Conservation (phyloP, 2,888 invertebrate species). For the Formica aserva region DNA sequence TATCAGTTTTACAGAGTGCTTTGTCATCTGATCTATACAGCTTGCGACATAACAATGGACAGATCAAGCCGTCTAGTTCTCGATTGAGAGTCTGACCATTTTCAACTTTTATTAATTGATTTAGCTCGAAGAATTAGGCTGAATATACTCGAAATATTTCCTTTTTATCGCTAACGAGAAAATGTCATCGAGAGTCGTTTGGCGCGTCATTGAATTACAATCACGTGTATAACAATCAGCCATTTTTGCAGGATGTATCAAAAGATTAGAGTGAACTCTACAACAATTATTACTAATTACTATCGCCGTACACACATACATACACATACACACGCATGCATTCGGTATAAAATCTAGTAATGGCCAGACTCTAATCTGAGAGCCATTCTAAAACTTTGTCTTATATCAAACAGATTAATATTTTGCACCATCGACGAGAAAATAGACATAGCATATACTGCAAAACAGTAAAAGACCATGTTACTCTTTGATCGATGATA, state of each 20-base stretch:
- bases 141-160: not conserved
- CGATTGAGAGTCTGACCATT: not conserved
- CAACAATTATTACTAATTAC: conserved; percentile 1
- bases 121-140: not conserved
- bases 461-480: not conserved
- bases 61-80: not conserved
- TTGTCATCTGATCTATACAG: not conserved
- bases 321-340: not conserved
- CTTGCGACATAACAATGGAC: not conserved
- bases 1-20: not conserved
- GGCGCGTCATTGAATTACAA: not conserved
- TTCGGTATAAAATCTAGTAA: not conserved
- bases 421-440: not conserved
- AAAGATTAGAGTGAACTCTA: not conserved
- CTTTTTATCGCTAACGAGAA: not conserved
- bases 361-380: not conserved
- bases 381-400: not conserved
- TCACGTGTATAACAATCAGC: not conserved
- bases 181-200: not conserved
- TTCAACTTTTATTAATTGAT: not conserved
- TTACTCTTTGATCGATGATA: not conserved
- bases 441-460: not conserved
- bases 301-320: not conserved
- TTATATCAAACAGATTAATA: not conserved
- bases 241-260: not conserved